A percentile compares a stretch with the other conserved stretches of the same genome.
phyloP scores from a whole-genome alignment of 2,888 invertebrate genomes.

The Ectropis crepuscularia region DNA sequence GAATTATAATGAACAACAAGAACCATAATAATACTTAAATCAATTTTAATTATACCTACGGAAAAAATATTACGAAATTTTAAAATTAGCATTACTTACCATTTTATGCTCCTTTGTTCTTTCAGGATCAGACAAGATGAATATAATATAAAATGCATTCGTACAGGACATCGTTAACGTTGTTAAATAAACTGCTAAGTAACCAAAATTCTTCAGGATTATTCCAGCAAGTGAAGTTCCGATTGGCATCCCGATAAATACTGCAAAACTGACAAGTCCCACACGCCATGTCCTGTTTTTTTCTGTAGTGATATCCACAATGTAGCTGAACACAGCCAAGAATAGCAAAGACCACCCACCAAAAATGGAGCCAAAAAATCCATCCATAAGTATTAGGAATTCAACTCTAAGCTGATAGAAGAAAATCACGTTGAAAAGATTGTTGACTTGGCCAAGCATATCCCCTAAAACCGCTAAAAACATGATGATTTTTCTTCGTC shows the following conservation, averaged over 20 bases:
- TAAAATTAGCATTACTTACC: conserved; percentile 14
- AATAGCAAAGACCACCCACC: conserved; percentile 55
- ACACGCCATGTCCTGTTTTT: conserved; percentile 75
- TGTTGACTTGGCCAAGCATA: conserved; percentile 53
- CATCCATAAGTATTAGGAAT: conserved; percentile 57
- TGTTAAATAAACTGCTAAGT: conserved; percentile 43
- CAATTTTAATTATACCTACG: no score
- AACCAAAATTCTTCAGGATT: conserved; percentile 46
- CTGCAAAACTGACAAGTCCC: conserved; percentile 56
- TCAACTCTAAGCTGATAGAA: conserved; percentile 64
- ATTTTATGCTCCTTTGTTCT: conserved; percentile 84
- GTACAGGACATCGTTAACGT: conserved; percentile 5
- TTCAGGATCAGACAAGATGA: conserved; percentile 18
- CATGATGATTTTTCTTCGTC: conserved; percentile 69
- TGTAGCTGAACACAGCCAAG: conserved; percentile 68
- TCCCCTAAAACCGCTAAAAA: conserved; percentile 67
- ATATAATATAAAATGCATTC: conserved; percentile 18
- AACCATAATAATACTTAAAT: no score
- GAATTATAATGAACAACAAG: no score
- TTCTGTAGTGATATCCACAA: conserved; percentile 70
- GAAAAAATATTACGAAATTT: neutral
- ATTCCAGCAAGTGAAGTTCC: conserved; percentile 40
- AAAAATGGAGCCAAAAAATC: conserved; percentile 54
- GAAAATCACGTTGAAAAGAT: conserved; percentile 63
- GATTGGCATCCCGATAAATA: conserved; percentile 41